Conservation (phyloP, 2,113 vertebrate species). For the Sardina pilchardus region DNA sequence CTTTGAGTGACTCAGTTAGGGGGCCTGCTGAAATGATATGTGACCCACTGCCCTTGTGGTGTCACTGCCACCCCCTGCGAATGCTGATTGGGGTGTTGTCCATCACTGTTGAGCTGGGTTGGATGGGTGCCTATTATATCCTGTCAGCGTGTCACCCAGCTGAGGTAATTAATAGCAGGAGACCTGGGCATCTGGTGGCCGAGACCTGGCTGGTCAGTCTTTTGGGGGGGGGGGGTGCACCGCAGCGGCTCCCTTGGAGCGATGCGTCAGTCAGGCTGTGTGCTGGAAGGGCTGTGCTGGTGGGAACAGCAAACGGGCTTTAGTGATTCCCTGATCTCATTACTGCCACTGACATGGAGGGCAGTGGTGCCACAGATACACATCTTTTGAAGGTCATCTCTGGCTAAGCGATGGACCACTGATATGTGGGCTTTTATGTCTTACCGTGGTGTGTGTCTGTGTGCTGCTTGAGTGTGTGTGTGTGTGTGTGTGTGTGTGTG, state of each 20-base stretch:
- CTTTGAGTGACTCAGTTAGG: not conserved
- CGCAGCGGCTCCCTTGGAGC: not conserved
- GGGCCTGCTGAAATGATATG: not conserved
- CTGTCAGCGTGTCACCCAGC: constrained; percentile 30
- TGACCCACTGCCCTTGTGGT: constrained; percentile 11
- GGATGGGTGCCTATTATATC: constrained; percentile 11
- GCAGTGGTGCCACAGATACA: constrained; percentile 42
- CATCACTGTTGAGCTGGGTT: constrained; percentile 4
- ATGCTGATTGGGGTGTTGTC: constrained; percentile 9
- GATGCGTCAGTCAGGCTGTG: constrained; percentile 26
- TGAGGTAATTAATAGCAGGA: constrained; percentile 19
- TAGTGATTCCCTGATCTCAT: constrained; percentile 59
- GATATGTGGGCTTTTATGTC: constrained; percentile 20
- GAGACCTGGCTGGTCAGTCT: not conserved
- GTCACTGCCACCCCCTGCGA: constrained; percentile 20
- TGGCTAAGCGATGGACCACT: constrained; percentile 43
- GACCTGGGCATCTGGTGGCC: not conserved
- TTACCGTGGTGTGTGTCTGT: not conserved
- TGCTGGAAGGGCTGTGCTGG: constrained; percentile 2
- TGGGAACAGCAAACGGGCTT: constrained; percentile 33
- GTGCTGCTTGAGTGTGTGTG: not conserved
- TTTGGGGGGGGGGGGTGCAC: not conserved
- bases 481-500: not conserved
- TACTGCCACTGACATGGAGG: constrained; percentile 49
- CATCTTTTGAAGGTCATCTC: constrained; percentile 59